Conservation (phyloP, 2,797 vertebrate species). For the Ceryle rudis region DNA sequence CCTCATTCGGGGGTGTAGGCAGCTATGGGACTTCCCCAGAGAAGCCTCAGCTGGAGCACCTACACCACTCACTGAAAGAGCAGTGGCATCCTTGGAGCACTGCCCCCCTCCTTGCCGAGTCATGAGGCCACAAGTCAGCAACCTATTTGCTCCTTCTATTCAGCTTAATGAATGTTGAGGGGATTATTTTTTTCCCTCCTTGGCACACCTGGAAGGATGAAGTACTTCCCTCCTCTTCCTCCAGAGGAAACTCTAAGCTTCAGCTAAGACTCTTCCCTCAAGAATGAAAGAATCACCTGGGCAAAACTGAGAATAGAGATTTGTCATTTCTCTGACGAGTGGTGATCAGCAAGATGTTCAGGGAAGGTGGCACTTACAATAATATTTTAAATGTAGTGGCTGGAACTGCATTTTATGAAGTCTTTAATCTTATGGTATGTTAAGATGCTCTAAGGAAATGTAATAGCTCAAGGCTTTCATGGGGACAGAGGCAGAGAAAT, state of each 20-base stretch:
- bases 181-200: neutral
- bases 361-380: neutral
- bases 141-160: neutral
- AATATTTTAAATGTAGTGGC: neutral
- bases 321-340: neutral
- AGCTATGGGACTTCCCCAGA: neutral
- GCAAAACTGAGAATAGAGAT: neutral
- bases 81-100: neutral
- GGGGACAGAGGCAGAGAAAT: neutral
- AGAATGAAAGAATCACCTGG: neutral
- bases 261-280: neutral
- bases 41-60: too few species aligned
- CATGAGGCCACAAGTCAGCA: neutral
- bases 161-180: neutral
- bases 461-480: neutral
- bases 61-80: neutral
- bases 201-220: neutral
- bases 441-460: neutral
- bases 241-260: neutral
- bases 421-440: neutral
- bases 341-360: neutral
- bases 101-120: neutral
- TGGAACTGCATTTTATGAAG: neutral
- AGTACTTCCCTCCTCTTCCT: neutral
- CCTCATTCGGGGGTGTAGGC: neutral